These are phyloP conservation scores for Manis pentadactyla DNA, from an alignment of 2,797 vertebrate species.

Conservation along the genomic window DNA sequence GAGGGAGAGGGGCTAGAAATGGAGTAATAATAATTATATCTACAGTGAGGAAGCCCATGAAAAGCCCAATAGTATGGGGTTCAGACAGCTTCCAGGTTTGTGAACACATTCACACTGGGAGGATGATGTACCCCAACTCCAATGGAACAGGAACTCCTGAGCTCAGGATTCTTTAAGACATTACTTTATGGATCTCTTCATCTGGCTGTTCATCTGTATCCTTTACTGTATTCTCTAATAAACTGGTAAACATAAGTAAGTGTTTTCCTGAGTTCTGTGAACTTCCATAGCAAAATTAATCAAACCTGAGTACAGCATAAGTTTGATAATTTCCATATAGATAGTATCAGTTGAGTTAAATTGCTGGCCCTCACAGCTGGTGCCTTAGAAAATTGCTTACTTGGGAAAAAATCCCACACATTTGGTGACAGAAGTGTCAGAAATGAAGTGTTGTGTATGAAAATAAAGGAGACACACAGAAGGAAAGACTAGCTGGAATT, in stretches of 20 bases:
- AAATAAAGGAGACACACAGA: not conserved
- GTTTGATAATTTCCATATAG: not conserved
- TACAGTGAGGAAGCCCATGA: not conserved
- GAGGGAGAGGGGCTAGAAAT: not conserved
- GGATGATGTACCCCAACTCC: not conserved
- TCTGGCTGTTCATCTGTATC: not conserved
- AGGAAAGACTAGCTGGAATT: not conserved
- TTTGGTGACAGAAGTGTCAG: not conserved
- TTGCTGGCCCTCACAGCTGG: not conserved
- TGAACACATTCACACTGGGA: not conserved
- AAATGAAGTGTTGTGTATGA: not conserved
- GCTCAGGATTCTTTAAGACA: not conserved
- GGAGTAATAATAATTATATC: not conserved
- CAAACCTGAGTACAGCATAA: not conserved
- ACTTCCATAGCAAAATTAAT: not conserved
- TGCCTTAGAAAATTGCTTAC: not conserved
- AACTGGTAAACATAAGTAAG: not conserved
- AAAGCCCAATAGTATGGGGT: not conserved
- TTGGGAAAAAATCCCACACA: not conserved
- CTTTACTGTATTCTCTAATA: not conserved
- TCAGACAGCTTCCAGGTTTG: not conserved
- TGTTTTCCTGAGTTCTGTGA: not conserved
- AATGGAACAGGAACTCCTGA: not conserved
- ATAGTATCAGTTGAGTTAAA: not conserved
- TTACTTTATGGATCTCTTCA: not conserved